Percentiles rank a stretch among this genome's conserved stretches.
Conservation (phyloP, 2,888 invertebrate species). For the Phrixothrix hirtus region DNA sequence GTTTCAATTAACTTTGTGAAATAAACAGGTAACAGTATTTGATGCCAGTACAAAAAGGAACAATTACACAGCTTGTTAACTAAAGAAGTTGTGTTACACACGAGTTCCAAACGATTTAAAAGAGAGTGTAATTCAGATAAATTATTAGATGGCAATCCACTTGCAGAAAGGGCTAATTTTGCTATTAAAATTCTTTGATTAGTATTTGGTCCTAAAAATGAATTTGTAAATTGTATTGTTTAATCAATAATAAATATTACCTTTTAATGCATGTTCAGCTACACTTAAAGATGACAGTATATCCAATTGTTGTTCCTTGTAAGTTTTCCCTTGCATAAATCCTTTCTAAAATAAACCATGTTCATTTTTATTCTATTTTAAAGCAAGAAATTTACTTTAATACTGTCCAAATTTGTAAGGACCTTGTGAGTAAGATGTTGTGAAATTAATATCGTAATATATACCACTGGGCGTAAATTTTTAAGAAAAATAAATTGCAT, state of each 20-base stretch:
- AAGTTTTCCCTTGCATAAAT: slow-evolving; percentile 64
- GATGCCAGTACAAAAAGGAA: slow-evolving; percentile 81
- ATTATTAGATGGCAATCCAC: slow-evolving; percentile 67
- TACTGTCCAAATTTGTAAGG: slow-evolving; percentile 66
- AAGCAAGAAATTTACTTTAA: too few relatives aligned
- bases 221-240: background rate
- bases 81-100: slow-evolving; percentile 63
- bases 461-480: slow-evolving; percentile 70
- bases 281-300: slow-evolving; percentile 75
- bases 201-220: slow-evolving; percentile 52
- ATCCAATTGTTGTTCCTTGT: slow-evolving; percentile 69
- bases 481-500: slow-evolving; percentile 72
- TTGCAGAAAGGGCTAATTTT: slow-evolving; percentile 55
- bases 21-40: slow-evolving; percentile 75
- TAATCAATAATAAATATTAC: slow-evolving; percentile 40
- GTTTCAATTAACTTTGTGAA: slow-evolving; percentile 72
- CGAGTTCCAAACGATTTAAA: slow-evolving; percentile 66
- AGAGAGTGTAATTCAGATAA: slow-evolving; percentile 64
- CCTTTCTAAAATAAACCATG: slow-evolving; percentile 56
- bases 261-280: slow-evolving; percentile 69
- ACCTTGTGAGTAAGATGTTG: slow-evolving; percentile 81
- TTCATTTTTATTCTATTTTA: too few relatives aligned
- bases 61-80: slow-evolving; percentile 70
- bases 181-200: slow-evolving; percentile 49
- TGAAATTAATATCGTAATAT: slow-evolving; percentile 73